phyloP scores from a whole-genome alignment of 2,888 invertebrate genomes.

The Luperina nickerlii region DNA sequence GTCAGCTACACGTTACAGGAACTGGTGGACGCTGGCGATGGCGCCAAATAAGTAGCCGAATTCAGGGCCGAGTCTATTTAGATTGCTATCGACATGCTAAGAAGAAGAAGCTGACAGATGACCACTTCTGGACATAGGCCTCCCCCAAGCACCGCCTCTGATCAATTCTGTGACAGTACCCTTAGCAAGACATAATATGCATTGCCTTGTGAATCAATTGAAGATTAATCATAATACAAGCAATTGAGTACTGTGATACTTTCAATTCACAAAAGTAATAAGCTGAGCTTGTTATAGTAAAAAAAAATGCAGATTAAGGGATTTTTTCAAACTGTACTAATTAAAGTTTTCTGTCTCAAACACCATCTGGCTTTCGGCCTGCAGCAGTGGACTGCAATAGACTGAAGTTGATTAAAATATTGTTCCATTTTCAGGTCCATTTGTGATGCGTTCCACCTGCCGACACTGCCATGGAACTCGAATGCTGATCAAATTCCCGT shows the following conservation, averaged over 20 bases:
- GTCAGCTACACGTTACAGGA: too few relatives aligned
- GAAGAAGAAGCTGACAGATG: too few relatives aligned
- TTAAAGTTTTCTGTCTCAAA: not conserved
- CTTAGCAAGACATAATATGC: not conserved
- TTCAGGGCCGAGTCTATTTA: too few relatives aligned
- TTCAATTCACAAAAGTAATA: not conserved
- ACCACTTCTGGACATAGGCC: not conserved
- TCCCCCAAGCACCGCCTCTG: not conserved
- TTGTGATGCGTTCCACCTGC: constrained; percentile 99
- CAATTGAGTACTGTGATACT: not conserved
- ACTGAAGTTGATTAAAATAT: too few relatives aligned
- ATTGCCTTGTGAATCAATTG: not conserved
- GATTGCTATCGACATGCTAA: too few relatives aligned
- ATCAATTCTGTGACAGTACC: not conserved
- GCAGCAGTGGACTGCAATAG: too few relatives aligned
- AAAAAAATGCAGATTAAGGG: not conserved
- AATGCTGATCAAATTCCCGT: constrained; percentile 97
- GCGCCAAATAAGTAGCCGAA: too few relatives aligned
- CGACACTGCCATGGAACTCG: constrained; percentile 96
- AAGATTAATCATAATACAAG: not conserved
- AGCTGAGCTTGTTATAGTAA: too few relatives aligned
- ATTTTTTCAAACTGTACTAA: not conserved
- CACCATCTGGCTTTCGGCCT: not conserved
- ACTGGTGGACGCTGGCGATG: too few relatives aligned
- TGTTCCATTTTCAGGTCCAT: constrained; percentile 93